Percentiles rank a stretch among this genome's conserved stretches.
phyloP scores from a whole-genome alignment of 2,113 vertebrate genomes.

The Promerops cafer region DNA sequence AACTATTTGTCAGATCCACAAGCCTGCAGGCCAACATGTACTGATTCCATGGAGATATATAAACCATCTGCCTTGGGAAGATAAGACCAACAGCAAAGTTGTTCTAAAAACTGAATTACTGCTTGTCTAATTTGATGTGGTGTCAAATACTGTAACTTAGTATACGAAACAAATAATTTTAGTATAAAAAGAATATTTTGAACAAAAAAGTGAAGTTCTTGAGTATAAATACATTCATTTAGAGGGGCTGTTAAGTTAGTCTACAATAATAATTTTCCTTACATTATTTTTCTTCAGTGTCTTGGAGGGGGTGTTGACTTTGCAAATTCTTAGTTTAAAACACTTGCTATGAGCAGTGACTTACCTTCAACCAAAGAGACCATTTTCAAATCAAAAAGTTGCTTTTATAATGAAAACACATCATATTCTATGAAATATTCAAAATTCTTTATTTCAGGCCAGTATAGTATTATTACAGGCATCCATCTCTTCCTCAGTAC shows the following conservation, averaged over 20 bases:
- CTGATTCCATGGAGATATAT: background rate
- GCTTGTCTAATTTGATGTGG: background rate
- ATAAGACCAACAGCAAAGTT: background rate
- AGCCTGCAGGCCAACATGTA: background rate
- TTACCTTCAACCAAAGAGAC: background rate
- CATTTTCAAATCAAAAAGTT: background rate
- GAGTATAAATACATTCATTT: background rate
- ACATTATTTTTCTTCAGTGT: background rate
- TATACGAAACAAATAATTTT: too few relatives aligned
- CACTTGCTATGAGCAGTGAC: background rate
- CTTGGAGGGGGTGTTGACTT: background rate
- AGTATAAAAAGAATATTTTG: background rate
- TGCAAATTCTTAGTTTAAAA: background rate
- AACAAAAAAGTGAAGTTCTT: background rate
- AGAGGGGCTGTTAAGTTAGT: background rate
- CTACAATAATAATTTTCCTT: background rate
- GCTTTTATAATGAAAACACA: background rate
- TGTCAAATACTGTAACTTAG: background rate
- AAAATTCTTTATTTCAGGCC: constrained; percentile 26
- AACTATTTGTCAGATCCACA: background rate
- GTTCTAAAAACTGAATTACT: background rate
- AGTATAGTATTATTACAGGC: background rate
- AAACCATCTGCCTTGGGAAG: background rate
- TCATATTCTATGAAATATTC: background rate
- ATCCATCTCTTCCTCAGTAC: background rate